phyloP scores from a whole-genome alignment of 2,888 invertebrate genomes.

The Tiliacea aurago region DNA sequence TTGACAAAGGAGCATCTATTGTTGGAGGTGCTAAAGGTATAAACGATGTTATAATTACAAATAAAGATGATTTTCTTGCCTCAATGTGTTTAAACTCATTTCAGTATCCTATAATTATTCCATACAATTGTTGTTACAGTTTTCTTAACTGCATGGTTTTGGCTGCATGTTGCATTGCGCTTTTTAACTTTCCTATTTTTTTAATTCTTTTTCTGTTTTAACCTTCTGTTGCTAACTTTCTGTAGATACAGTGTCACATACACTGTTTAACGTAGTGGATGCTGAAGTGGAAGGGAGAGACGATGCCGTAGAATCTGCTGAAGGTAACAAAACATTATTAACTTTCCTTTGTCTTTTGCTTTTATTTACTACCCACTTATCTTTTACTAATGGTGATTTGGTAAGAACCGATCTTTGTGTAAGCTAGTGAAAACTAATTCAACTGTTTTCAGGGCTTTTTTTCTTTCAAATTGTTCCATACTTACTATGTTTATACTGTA shows the following conservation, averaged over 20 bases:
- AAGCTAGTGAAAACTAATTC: background rate
- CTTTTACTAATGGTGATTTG: slow-evolving; percentile 46
- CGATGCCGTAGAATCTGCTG: slow-evolving; percentile 62
- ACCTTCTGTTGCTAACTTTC: slow-evolving; percentile 67
- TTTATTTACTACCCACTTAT: slow-evolving; percentile 23
- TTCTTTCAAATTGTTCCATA: slow-evolving; percentile 30
- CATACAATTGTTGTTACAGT: slow-evolving; percentile 23
- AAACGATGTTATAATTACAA: slow-evolving; percentile 20
- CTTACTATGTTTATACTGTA: background rate
- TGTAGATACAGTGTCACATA: slow-evolving; percentile 77
- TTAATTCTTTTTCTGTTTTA: slow-evolving; percentile 39
- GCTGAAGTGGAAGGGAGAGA: slow-evolving; percentile 63
- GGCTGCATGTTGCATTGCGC: slow-evolving; percentile 65
- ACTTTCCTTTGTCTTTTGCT: slow-evolving; percentile 31
- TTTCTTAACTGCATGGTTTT: slow-evolving; percentile 47
- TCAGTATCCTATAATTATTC: slow-evolving; percentile 34
- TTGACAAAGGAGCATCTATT: slow-evolving; percentile 75
- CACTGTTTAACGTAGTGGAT: slow-evolving; percentile 67
- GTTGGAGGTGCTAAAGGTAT: slow-evolving; percentile 78
- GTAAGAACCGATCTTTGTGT: slow-evolving; percentile 21
- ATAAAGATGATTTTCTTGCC: slow-evolving; percentile 45
- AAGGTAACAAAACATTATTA: slow-evolving; percentile 66
- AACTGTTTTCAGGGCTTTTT: background rate
- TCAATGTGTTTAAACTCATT: slow-evolving; percentile 51
- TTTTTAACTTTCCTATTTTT: slow-evolving; percentile 33